These are phyloP conservation scores for Drosophila vallismaia DNA, from an alignment of 2,888 invertebrate species.

Conservation along the genomic window DNA sequence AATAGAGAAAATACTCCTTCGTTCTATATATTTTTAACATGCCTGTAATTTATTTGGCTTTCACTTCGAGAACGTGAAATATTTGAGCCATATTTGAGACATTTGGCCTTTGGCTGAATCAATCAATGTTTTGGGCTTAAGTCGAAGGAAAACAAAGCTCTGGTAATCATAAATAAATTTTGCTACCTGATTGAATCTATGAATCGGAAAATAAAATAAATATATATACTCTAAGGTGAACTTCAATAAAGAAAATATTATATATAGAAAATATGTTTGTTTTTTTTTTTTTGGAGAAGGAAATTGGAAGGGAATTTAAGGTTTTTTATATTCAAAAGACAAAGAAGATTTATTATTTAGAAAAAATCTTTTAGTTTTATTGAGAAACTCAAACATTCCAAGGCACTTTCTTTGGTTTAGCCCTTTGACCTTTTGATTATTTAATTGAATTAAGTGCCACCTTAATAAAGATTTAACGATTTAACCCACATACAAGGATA, in stretches of 20 bases:
- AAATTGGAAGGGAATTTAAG: too few species aligned
- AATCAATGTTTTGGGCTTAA: slow-evolving; percentile 3
- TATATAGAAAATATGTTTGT: too few species aligned
- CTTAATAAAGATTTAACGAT: neutral
- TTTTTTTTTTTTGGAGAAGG: too few species aligned
- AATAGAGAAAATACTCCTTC: neutral
- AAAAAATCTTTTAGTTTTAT: too few species aligned
- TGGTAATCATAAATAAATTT: slow-evolving; percentile 4
- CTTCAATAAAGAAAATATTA: neutral
- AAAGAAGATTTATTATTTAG: too few species aligned
- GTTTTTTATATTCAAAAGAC: too few species aligned
- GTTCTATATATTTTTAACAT: neutral
- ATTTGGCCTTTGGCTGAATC: slow-evolving; percentile 1
- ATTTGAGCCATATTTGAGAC: neutral
- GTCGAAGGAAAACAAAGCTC: neutral
- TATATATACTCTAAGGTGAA: neutral
- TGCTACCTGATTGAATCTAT: slow-evolving; percentile 2
- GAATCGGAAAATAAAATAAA: neutral
- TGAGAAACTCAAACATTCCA: too few species aligned
- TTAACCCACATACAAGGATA: neutral
- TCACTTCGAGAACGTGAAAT: neutral
- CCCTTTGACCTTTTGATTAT: neutral
- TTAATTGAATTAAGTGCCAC: neutral
- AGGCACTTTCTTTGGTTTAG: too few species aligned
- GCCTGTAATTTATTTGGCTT: neutral